Evolutionary conservation across 64 coral and sea anemone genomes (phyloP).

Genomic region (Acropora yongei): DNA sequence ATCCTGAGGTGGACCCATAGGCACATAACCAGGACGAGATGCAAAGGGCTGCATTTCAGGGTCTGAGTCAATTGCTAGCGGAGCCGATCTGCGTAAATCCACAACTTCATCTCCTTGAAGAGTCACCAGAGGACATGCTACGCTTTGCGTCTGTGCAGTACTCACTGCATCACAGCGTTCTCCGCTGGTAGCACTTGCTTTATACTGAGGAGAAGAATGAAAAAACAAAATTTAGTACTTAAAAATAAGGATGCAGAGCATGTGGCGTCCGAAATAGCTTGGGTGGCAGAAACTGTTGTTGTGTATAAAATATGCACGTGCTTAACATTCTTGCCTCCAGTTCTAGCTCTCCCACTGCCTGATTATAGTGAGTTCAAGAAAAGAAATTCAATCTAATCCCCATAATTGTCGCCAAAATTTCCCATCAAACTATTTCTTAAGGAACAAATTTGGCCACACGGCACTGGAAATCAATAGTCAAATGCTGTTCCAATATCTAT

Average conservation of each 20-base stretch:
- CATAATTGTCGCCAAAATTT: too few species aligned
- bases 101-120: slow-evolving; percentile 29
- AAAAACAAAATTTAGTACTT: not conserved
- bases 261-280: too few species aligned
- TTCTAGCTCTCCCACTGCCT: not conserved
- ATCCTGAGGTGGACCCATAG: slow-evolving; percentile 44
- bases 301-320: not conserved
- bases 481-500: too few species aligned
- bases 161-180: not conserved
- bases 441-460: too few species aligned
- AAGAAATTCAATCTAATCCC: too few species aligned
- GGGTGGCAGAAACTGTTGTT: too few species aligned
- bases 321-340: not conserved
- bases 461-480: too few species aligned
- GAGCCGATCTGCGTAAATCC: slow-evolving; percentile 20
- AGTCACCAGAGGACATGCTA: not conserved
- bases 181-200: not conserved
- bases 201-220: not conserved
- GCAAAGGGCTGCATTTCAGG: slow-evolving; percentile 69
- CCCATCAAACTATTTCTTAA: too few species aligned
- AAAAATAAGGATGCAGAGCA: not conserved
- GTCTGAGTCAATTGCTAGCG: not conserved
- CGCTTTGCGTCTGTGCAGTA: not conserved
- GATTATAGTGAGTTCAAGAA: too few species aligned
- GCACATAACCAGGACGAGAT: slow-evolving; percentile 62